These are phyloP conservation scores for Ormyrus rosae DNA, from an alignment of 2,888 invertebrate species.

Conservation along the genomic window DNA sequence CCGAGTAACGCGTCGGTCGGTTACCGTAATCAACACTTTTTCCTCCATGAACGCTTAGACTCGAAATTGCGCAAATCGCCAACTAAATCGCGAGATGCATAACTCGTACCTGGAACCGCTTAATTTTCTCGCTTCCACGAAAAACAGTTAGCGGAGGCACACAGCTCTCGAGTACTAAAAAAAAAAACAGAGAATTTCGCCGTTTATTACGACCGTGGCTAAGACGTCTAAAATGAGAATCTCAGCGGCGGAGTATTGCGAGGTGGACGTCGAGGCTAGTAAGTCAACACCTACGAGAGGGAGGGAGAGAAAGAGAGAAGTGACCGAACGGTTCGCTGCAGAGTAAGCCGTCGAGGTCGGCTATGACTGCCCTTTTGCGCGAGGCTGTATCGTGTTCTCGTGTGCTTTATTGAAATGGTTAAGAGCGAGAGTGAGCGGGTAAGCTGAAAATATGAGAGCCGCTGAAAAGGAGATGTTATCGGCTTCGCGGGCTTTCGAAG, in stretches of 20 bases:
- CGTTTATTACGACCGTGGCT: constrained; percentile 56
- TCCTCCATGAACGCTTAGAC: not conserved
- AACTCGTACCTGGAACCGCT: constrained; percentile 41
- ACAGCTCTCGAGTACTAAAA: constrained; percentile 21
- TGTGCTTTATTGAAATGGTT: constrained; percentile 33
- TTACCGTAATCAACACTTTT: too few relatives aligned
- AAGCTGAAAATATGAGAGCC: too few relatives aligned
- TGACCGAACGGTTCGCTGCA: constrained; percentile 23
- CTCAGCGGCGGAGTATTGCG: constrained; percentile 27
- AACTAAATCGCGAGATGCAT: constrained; percentile 19
- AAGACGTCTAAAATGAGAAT: constrained; percentile 56
- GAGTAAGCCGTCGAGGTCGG: constrained; percentile 49
- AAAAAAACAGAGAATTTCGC: not conserved
- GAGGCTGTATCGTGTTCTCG: constrained; percentile 10
- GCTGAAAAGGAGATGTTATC: too few relatives aligned
- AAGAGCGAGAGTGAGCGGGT: not conserved
- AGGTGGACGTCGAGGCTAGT: constrained; percentile 36
- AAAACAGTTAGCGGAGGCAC: constrained; percentile 42
- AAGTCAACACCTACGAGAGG: constrained; percentile 56
- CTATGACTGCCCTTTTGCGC: constrained; percentile 26
- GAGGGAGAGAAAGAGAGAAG: constrained; percentile 7
- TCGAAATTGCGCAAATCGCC: constrained; percentile 30
- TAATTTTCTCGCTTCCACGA: constrained; percentile 44
- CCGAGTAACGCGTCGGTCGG: too few relatives aligned
- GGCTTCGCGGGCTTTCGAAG: too few relatives aligned